Evolutionary conservation across 2,113 vertebrate species (phyloP).

Genomic region (Notothenia rossii): DNA sequence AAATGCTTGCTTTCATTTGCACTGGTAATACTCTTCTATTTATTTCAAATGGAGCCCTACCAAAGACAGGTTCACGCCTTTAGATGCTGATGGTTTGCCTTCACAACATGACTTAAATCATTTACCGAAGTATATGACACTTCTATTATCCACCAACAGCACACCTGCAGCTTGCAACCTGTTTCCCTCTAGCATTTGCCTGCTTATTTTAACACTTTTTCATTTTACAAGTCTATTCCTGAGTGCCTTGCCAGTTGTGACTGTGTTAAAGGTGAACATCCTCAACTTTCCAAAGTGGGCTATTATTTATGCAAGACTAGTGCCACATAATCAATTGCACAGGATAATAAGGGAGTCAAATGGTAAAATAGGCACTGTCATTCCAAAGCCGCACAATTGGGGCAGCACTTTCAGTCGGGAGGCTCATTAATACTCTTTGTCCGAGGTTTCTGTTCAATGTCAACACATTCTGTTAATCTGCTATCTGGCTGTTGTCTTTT

Average conservation of each 20-base stretch:
- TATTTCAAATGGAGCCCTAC: neutral
- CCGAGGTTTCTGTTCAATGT: conserved; percentile 1
- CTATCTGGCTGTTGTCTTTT: conserved; percentile 29
- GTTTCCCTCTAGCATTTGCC: neutral
- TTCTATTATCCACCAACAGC: neutral
- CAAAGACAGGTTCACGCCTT: too few species aligned
- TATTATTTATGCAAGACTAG: conserved; percentile 34
- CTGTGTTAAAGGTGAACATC: conserved; percentile 51
- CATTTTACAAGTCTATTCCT: conserved; percentile 15
- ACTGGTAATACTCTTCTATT: neutral
- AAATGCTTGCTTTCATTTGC: neutral
- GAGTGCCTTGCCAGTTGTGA: conserved; percentile 18
- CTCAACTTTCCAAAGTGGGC: conserved; percentile 18
- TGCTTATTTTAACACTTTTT: conserved; percentile 5
- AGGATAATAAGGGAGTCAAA: conserved; percentile 41
- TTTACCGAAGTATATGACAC: too few species aligned
- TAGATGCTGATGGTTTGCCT: neutral
- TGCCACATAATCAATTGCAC: conserved; percentile 41
- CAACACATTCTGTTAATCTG: neutral
- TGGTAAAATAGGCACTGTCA: neutral
- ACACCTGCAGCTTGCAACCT: neutral
- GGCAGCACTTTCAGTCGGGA: neutral
- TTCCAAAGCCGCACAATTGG: conserved; percentile 20
- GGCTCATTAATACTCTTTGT: neutral
- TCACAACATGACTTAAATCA: neutral